Evolutionary conservation across 2,797 vertebrate genomes (phyloP).

Genomic region (Typhlichthys subterraneus): DNA sequence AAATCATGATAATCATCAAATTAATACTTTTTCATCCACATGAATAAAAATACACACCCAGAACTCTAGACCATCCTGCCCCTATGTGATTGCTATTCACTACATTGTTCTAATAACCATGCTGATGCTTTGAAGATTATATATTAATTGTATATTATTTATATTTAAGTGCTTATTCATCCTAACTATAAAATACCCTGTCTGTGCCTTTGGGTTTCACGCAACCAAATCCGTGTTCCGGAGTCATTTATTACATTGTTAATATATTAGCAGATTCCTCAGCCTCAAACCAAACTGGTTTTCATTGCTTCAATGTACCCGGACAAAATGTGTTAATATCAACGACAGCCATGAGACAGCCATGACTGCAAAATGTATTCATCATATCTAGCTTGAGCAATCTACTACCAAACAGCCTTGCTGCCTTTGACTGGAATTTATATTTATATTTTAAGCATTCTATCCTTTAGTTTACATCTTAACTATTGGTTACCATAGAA

Average conservation of each 20-base stretch:
- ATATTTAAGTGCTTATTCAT: no score
- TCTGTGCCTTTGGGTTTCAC: background rate
- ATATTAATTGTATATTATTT: no score
- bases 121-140: no score
- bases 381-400: background rate
- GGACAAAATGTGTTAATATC: background rate
- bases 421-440: no score
- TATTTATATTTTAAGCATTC: no score
- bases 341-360: background rate
- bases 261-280: background rate
- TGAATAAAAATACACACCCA: no score
- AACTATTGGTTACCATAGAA: background rate
- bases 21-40: no score
- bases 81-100: no score
- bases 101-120: no score
- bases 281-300: background rate
- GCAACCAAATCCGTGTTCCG: background rate
- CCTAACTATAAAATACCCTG: no score
- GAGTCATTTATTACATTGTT: background rate
- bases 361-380: background rate
- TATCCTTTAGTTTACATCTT: background rate
- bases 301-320: slow-evolving; percentile 6
- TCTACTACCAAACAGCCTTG: background rate
- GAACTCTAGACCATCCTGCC: no score
- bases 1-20: no score